A percentile compares a stretch with the other conserved stretches of the same genome.
phyloP scores from a whole-genome alignment of 2,113 vertebrate species.

The Mesoclemmys tuberculata region DNA sequence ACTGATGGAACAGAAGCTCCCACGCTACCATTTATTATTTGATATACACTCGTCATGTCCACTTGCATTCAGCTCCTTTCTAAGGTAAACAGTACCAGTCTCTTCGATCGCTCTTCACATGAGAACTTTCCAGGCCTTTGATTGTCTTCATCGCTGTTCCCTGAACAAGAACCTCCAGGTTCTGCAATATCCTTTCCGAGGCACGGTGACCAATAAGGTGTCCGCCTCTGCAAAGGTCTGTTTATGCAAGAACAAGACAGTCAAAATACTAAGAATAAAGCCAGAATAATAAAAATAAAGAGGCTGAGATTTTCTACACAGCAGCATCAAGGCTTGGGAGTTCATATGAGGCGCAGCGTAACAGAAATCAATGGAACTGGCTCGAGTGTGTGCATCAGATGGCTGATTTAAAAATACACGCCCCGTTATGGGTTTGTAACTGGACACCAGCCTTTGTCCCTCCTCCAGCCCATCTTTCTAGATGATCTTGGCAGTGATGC shows the following conservation, averaged over 20 bases:
- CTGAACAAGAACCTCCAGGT: background rate
- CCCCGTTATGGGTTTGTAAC: rapidly evolving
- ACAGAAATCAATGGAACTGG: background rate
- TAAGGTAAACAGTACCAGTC: background rate
- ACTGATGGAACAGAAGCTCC: no score
- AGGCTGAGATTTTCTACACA: background rate
- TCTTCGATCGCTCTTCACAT: background rate
- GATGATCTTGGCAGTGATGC: background rate
- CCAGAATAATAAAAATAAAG: background rate
- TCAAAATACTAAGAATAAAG: background rate
- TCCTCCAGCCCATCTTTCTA: background rate
- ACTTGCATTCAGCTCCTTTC: background rate
- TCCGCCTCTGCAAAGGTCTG: background rate
- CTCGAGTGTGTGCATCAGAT: background rate
- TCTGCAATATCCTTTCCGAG: background rate
- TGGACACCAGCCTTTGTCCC: background rate
- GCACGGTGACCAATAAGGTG: background rate
- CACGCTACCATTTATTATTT: background rate
- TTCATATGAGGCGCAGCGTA: background rate
- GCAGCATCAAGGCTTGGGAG: background rate
- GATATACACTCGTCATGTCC: background rate
- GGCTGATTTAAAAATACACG: background rate
- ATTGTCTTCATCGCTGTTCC: background rate
- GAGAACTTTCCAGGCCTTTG: background rate
- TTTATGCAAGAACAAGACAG: background rate